Evolutionary conservation across 2,113 vertebrate species (phyloP).

Genomic region (Pristiophorus japonicus): DNA sequence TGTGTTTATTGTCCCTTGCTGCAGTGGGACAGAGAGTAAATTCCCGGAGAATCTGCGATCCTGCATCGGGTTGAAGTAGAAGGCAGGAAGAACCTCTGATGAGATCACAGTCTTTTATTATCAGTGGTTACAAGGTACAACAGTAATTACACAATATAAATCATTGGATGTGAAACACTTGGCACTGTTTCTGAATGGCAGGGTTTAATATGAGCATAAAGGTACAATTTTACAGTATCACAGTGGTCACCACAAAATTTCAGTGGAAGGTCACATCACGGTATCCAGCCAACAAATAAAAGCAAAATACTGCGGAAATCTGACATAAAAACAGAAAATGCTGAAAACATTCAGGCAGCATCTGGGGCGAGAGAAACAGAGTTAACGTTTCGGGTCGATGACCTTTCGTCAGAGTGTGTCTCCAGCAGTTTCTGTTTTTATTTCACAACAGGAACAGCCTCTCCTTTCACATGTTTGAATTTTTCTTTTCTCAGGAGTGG

Average conservation of each 20-base stretch:
- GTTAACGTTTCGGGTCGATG: background rate
- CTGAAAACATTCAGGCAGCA: background rate
- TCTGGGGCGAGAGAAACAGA: background rate
- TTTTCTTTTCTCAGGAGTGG: background rate
- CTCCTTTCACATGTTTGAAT: background rate
- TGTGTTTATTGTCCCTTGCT: background rate
- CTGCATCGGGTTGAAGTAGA: background rate
- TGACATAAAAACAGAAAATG: background rate
- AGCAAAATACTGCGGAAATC: background rate
- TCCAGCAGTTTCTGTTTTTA: background rate
- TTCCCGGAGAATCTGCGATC: background rate
- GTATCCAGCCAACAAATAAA: background rate
- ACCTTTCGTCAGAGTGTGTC: background rate
- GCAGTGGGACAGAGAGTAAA: too few relatives aligned
- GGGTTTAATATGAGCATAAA: background rate
- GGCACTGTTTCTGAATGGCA: background rate
- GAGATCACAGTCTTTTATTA: background rate
- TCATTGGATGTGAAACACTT: background rate
- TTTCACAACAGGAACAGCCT: background rate
- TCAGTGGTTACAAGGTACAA: background rate
- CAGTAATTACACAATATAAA: background rate
- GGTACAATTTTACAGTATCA: background rate
- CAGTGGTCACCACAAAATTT: background rate
- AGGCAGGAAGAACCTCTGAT: too few relatives aligned
- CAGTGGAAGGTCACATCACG: background rate